phyloP scores from a whole-genome alignment of 2,113 vertebrate genomes.

The Zosterops japonicus region DNA sequence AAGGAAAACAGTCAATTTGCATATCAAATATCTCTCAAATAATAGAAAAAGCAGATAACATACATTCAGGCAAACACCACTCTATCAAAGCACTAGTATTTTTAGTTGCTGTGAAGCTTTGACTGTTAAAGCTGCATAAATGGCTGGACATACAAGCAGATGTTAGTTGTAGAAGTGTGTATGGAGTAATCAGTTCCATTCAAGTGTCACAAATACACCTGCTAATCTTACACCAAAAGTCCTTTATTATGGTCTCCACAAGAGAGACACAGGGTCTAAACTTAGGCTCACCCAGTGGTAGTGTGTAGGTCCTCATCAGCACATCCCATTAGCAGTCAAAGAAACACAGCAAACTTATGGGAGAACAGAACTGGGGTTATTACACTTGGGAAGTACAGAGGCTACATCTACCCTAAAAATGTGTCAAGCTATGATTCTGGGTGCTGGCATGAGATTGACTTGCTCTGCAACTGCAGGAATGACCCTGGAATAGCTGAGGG shows the following conservation, averaged over 20 bases:
- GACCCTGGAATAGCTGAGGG: neutral
- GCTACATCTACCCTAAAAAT: neutral
- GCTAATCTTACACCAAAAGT: neutral
- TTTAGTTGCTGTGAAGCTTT: neutral
- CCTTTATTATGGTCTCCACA: neutral
- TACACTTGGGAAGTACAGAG: neutral
- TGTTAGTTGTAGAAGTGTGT: neutral
- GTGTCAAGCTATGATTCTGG: neutral
- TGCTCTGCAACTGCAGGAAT: neutral
- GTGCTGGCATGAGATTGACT: neutral
- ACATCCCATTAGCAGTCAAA: neutral
- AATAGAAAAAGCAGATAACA: neutral
- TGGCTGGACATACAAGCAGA: neutral
- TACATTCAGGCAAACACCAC: neutral
- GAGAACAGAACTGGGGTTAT: neutral
- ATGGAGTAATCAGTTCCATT: neutral
- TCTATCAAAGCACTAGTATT: neutral
- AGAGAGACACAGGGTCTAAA: neutral
- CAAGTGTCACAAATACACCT: neutral
- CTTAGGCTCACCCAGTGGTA: neutral
- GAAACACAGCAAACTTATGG: neutral
- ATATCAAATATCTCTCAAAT: neutral
- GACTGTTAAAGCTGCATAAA: neutral
- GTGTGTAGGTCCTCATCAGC: neutral
- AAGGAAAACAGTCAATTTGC: neutral